Evolutionary conservation across 2,888 invertebrate genomes (phyloP), one percentile per base, ranked within the genome.

Genomic region (Iphiclides podalirius): DNA sequence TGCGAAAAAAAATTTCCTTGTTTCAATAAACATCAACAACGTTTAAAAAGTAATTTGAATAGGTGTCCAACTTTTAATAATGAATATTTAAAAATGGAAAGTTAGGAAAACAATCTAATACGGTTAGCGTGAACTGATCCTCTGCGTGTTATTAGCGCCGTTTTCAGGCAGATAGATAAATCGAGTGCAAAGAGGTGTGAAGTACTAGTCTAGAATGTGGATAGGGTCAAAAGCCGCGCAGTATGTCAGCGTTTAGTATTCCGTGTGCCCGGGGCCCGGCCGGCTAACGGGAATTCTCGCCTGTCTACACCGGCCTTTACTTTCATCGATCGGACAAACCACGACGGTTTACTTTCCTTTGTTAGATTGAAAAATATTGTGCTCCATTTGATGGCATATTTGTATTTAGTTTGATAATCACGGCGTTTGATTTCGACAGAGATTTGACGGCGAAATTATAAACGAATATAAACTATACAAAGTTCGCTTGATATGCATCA

Each of bases 211-310:
- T 85, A 87, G 85, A 87, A 87, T 85, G 86, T 86, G 67, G 70
- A 68, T 82, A 86, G 86, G 87, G 88, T 87, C 88, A 88, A 87
- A 87, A 86, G 81, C 87, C 88, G 85, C 84, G 82, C 75, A 84
- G 87, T 88, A 75, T 88, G 87, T 88, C 87, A 88, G 85, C 77
- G 85, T 79, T 88, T 86, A 86, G 87, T 87, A 87, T 88, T 86
- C 87, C 82, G 79, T 77, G 80, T 77, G 84, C 70, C 71, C 72
- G 72, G 69, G 72, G 75, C 72, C 28, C 75, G 76, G 77, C 78
- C 83, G 70, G 70, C 72, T 87, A 88, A 85, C 87, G 86, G 87
- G 81, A 86, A 79, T 70, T 44, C 49, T 50, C 49, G 66, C 60
- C 74, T 75, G 80, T 82, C 83, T 81, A 75, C 78, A 72, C 79